Conservation (phyloP, 1,140 invertebrate genomes). For the Achatina immaculata region DNA sequence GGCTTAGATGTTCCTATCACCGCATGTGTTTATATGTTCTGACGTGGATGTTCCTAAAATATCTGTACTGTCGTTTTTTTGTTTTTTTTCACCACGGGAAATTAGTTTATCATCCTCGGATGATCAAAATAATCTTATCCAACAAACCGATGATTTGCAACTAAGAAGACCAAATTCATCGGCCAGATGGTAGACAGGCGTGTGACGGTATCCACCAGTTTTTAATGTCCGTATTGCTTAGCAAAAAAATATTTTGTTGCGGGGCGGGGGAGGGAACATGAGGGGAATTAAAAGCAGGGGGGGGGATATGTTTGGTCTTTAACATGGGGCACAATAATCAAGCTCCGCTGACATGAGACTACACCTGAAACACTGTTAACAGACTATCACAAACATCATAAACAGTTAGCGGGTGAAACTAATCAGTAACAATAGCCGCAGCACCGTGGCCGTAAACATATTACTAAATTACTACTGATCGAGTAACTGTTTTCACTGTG, state of each 20-base stretch:
- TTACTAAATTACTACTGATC: not conserved
- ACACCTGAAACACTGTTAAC: not conserved
- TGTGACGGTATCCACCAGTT: not conserved
- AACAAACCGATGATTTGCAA: not conserved
- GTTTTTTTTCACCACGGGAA: too few relatives aligned
- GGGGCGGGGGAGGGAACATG: too few relatives aligned
- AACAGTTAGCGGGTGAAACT: not conserved
- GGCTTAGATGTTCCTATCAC: too few relatives aligned
- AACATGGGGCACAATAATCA: not conserved
- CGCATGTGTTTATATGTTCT: too few relatives aligned
- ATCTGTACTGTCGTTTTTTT: too few relatives aligned
- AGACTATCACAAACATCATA: not conserved
- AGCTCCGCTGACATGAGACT: not conserved
- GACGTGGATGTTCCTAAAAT: too few relatives aligned
- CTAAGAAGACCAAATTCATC: not conserved
- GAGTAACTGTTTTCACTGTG: constrained; percentile 2
- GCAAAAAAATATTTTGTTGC: too few relatives aligned
- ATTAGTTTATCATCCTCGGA: too few relatives aligned
- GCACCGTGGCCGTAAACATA: not conserved
- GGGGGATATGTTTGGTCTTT: too few relatives aligned
- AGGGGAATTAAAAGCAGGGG: too few relatives aligned
- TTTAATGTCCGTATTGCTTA: not conserved
- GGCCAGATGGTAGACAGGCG: constrained; percentile 27
- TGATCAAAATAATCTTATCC: not conserved
- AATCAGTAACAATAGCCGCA: not conserved